Evolutionary conservation across 2,888 invertebrate genomes (phyloP).

Genomic region (Anarsia innoxiella): DNA sequence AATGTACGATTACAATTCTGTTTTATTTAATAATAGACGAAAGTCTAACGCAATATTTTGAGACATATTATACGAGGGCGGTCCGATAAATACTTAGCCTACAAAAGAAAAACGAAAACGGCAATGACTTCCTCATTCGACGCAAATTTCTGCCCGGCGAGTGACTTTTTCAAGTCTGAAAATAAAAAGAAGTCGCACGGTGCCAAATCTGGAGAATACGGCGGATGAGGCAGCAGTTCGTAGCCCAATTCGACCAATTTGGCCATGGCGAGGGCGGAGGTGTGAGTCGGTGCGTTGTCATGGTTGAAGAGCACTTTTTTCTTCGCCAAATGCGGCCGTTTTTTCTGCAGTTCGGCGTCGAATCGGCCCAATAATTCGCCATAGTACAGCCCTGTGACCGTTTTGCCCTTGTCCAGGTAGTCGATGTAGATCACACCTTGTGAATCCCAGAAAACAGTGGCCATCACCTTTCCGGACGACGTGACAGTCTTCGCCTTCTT

Average conservation of each 20-base stretch:
- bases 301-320: constrained; percentile 24
- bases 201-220: constrained; percentile 20
- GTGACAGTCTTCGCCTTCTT: constrained; percentile 9
- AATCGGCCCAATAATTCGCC: constrained; percentile 22
- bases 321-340: constrained; percentile 23
- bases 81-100: constrained; percentile 5
- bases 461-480: constrained; percentile 9
- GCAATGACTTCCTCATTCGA: constrained; percentile 15
- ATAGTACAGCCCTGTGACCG: constrained; percentile 23
- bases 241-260: constrained; percentile 19
- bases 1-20: too few species aligned
- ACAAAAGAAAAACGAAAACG: constrained; percentile 9
- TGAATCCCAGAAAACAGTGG: constrained; percentile 23
- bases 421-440: constrained; percentile 23
- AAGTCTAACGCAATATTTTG: neutral
- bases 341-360: constrained; percentile 19
- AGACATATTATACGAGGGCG: constrained; percentile 2
- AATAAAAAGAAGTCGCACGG: constrained; percentile 20
- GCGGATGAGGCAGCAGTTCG: constrained; percentile 19
- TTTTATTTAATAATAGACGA: too few species aligned
- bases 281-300: constrained; percentile 21
- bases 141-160: constrained; percentile 9
- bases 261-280: constrained; percentile 17
- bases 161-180: constrained; percentile 13
- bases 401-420: constrained; percentile 24